Evolutionary conservation across 2,888 invertebrate species (phyloP).

Genomic region (Macaria liturata): DNA sequence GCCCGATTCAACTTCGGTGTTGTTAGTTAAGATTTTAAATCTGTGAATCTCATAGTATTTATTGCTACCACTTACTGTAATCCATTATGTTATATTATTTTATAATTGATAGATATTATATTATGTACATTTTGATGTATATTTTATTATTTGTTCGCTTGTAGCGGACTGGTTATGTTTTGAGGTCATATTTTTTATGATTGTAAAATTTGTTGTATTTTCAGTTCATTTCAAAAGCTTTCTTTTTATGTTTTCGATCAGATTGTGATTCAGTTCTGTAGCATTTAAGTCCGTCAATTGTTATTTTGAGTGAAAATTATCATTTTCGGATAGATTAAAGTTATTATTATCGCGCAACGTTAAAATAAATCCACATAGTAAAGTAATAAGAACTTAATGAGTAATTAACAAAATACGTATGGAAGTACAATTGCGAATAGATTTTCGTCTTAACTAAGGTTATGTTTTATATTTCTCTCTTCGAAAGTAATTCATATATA

Average conservation of each 20-base stretch:
- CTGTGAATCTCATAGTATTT: constrained; percentile 84
- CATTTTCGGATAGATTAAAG: constrained; percentile 47
- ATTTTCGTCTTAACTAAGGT: constrained; percentile 60
- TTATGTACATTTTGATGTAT: constrained; percentile 84
- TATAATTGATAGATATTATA: constrained; percentile 79
- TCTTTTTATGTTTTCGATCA: constrained; percentile 64
- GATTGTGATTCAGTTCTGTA: constrained; percentile 65
- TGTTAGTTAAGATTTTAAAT: constrained; percentile 83
- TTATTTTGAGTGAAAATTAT: constrained; percentile 61
- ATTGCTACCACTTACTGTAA: constrained; percentile 81
- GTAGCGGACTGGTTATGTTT: constrained; percentile 76
- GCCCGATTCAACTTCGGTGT: constrained; percentile 76
- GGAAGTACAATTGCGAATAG: constrained; percentile 80
- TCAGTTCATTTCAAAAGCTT: constrained; percentile 70
- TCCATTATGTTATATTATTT: constrained; percentile 77
- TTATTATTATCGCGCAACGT: constrained; percentile 51
- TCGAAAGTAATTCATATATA: constrained; percentile 58
- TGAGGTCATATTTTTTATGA: constrained; percentile 75
- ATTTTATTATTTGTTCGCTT: constrained; percentile 80
- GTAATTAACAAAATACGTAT: constrained; percentile 80
- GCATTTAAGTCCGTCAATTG: constrained; percentile 59
- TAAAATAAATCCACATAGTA: constrained; percentile 58
- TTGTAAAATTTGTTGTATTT: constrained; percentile 80
- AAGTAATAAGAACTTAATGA: constrained; percentile 67
- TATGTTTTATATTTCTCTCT: constrained; percentile 64